Evolutionary conservation across 2,113 vertebrate species (phyloP), one percentile per base, ranked within the genome.

Genomic region (Nerophis ophidion): DNA sequence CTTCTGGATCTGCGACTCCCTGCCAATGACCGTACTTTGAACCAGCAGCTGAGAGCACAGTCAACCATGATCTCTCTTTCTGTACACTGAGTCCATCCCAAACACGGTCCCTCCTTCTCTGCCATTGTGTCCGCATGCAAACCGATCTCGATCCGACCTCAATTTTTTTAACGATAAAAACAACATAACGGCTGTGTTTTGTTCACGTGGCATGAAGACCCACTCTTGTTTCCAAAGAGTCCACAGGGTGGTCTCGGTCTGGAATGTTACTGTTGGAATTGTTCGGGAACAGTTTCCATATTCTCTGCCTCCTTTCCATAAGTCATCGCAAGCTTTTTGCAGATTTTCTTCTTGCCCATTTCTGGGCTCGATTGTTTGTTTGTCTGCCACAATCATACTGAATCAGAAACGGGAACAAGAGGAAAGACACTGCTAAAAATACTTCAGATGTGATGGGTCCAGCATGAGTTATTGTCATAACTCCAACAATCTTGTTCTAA

Each of bases 1-100:
- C 58, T 72, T 60, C 74, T 44, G 5, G 61, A 69, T 61, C 56
- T 75, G 60, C 73, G 73, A 76, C 80, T 60, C 49, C 45, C 62
- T 74, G 89, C 90, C 90, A 89, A 53, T 91, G 90, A 91, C 89
- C 86, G 89, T 91, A 81, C 90, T 89, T 83, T 90, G 88, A 91
- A 90, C 90, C 80, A 87, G 61, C 86, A 87, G 87, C 89, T 89
- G 60, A 54, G 48, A 73, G 65, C 68, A 61, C 51, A 52, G 56
- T 45, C 46, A 49, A 35, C 66, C 45, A 62, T 26, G 51, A 56
- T 38, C 44, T 66, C 64, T 47, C 52, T 65, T 48, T 65, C 48
- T 65, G 57, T 76, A 51, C 38, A 63, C 33, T 61, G 35, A 60
- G 57, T 70, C 16, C 69, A 57, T 70, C 4, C 16, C 51, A 17